Evolutionary conservation across 2,797 vertebrate genomes (phyloP).

Genomic region (Australoheros facetus): DNA sequence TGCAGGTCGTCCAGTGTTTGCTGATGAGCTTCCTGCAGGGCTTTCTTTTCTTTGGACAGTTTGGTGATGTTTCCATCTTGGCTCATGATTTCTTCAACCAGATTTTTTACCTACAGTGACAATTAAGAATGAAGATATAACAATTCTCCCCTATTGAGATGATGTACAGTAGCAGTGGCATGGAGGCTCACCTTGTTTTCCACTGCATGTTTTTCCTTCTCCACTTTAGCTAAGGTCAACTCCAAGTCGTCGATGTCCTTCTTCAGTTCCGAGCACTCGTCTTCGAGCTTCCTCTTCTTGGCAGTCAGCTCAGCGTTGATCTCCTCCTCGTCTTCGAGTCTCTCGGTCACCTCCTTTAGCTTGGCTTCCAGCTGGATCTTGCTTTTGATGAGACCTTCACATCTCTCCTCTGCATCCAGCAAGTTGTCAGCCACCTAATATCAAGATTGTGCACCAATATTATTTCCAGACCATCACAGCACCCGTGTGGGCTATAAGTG

Average conservation of each 20-base stretch:
- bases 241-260: constrained; percentile 70
- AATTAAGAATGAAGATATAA: background rate
- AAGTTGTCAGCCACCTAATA: constrained; percentile 74
- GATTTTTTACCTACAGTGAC: constrained; percentile 81
- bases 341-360: constrained; percentile 84
- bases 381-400: constrained; percentile 69
- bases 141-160: background rate
- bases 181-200: constrained; percentile 61
- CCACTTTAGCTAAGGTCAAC: constrained; percentile 66
- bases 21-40: constrained; percentile 80
- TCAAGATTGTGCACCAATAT: background rate
- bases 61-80: constrained; percentile 81
- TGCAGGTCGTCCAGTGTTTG: constrained; percentile 84
- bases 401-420: constrained; percentile 67
- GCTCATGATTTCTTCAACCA: constrained; percentile 82
- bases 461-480: background rate
- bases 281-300: constrained; percentile 80
- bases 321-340: constrained; percentile 87
- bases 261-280: constrained; percentile 72
- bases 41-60: constrained; percentile 80
- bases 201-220: constrained; percentile 69
- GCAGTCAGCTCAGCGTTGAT: constrained; percentile 83
- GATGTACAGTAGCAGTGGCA: too few relatives aligned
- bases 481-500: background rate
- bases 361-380: constrained; percentile 84